These are phyloP conservation scores for Lepus timidus DNA, from an alignment of 2,113 vertebrate species.

Conservation along the genomic window DNA sequence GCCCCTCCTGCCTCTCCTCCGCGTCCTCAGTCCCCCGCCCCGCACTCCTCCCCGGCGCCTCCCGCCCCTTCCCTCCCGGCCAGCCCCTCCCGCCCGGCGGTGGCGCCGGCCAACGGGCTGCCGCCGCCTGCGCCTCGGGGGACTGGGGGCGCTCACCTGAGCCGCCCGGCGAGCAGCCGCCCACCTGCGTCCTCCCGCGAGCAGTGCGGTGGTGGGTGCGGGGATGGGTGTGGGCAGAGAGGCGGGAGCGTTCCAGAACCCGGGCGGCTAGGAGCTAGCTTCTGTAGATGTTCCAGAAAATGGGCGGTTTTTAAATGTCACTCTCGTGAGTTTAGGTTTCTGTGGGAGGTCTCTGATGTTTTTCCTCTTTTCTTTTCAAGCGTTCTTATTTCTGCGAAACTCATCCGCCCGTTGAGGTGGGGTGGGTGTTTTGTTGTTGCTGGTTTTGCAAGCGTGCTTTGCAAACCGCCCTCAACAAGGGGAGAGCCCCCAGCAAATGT, in stretches of 20 bases:
- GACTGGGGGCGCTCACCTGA: constrained; percentile 62
- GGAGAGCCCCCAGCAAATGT: background rate
- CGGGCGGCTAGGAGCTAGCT: background rate
- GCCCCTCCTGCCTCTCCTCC: background rate
- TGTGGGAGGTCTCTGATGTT: background rate
- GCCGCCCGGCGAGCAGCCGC: background rate
- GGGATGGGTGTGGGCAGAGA: background rate
- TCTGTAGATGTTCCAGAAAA: background rate
- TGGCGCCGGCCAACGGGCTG: background rate
- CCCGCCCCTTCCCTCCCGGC: constrained; percentile 42
- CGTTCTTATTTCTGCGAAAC: background rate
- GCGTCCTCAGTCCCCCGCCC: background rate
- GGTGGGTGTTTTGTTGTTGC: background rate
- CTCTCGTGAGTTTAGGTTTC: background rate
- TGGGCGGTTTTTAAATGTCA: background rate
- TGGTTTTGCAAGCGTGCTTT: background rate
- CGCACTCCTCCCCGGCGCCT: constrained; percentile 70
- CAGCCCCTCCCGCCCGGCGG: background rate
- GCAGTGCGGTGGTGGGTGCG: too few relatives aligned
- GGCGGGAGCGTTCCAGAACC: background rate
- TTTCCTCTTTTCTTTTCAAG: background rate
- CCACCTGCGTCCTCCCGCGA: background rate
- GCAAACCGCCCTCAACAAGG: background rate
- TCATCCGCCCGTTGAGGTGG: background rate
- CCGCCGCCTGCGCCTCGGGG: background rate